phyloP scores from a whole-genome alignment of 2,888 invertebrate genomes.

The Onchidella celtica region DNA sequence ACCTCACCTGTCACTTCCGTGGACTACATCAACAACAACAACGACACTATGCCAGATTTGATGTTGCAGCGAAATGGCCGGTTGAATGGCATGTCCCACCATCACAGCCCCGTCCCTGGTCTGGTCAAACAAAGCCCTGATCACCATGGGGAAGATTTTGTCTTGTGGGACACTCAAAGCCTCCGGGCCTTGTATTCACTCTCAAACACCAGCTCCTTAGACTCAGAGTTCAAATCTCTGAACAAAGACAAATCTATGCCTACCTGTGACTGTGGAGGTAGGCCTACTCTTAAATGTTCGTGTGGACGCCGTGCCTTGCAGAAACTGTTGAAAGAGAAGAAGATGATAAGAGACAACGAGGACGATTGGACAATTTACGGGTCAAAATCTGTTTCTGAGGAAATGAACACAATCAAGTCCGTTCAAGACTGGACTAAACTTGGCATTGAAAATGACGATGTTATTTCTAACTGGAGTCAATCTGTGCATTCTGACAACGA shows the following conservation, averaged over 20 bases:
- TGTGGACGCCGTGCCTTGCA: conserved; percentile 42
- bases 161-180: neutral
- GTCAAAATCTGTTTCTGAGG: neutral
- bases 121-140: neutral
- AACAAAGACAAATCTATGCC: neutral
- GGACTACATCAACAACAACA: conserved; percentile 44
- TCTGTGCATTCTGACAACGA: neutral
- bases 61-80: conserved; percentile 34
- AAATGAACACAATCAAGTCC: neutral
- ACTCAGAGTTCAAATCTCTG: neutral
- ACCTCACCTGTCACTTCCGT: conserved; percentile 28
- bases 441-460: neutral
- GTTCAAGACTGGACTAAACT: neutral
- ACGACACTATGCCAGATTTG: conserved; percentile 30
- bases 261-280: conserved; percentile 30
- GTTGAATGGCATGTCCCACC: conserved; percentile 23
- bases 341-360: conserved; percentile 14
- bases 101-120: neutral
- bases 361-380: neutral
- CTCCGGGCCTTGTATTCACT: neutral
- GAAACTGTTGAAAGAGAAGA: conserved; percentile 26
- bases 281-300: conserved; percentile 37
- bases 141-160: neutral
- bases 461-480: neutral
- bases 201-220: conserved; percentile 9